Evolutionary conservation across 2,797 vertebrate species (phyloP).

Genomic region (Helostoma temminkii): DNA sequence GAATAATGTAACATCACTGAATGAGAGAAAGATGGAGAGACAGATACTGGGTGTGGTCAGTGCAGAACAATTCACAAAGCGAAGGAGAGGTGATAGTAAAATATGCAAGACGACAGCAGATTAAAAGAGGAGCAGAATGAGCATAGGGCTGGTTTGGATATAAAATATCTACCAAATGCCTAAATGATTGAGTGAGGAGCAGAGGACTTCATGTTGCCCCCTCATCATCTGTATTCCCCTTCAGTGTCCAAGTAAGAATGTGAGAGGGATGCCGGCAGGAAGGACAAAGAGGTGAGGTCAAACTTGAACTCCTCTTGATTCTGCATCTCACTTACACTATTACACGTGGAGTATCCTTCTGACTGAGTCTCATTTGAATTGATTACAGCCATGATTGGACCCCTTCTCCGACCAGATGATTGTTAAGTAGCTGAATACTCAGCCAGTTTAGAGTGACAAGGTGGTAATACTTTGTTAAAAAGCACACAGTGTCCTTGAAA

Average conservation of each 20-base stretch:
- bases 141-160: constrained; percentile 3
- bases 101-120: constrained; percentile 46
- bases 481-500: neutral
- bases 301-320: constrained; percentile 17
- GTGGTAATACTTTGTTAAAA: constrained; percentile 5
- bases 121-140: constrained; percentile 20
- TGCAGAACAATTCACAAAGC: neutral
- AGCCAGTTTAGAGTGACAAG: neutral
- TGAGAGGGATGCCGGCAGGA: constrained; percentile 13
- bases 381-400: constrained; percentile 14
- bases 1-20: constrained; percentile 46
- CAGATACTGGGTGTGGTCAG: constrained; percentile 46
- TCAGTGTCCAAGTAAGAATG: too few relatives aligned
- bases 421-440: neutral
- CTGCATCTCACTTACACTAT: neutral
- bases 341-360: neutral
- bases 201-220: constrained; percentile 23
- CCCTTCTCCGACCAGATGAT: neutral
- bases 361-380: constrained; percentile 9
- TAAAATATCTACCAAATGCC: constrained; percentile 48
- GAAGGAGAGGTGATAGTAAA: constrained; percentile 6
- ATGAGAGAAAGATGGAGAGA: constrained; percentile 44
- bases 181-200: constrained; percentile 52
- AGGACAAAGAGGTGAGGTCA: constrained; percentile 47
- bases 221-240: constrained; percentile 55